Base-by-base conservation (phyloP, 2,888 invertebrate genomes). In the Epinotia ramella region DNA sequence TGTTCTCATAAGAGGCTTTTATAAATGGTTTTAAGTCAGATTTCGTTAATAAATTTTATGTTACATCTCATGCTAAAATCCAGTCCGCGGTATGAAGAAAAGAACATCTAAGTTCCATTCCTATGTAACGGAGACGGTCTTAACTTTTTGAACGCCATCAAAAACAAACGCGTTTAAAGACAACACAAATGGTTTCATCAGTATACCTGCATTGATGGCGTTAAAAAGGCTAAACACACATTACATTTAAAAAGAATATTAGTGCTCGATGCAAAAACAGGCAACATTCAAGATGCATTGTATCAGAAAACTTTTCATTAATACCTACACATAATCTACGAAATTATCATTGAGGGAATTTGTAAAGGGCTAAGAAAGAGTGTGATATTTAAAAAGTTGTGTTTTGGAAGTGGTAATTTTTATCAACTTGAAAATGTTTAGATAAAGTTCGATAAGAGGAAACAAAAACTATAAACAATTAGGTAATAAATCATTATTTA, bases 221-320 rank as follows among this genome's bases (percentile, higher is more conserved):
- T 18, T 18, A 4, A n/a, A 44, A 12, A 67, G 6, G 11, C 18
- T 28, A 28, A 60, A 12, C 6, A n/a, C n/a, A n/a, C n/a, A n/a
- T n/a, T 53, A 7, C 20, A 16, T 24, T 24, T 3, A 65, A 24
- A 46, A 40, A 40, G 3, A 24, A 1, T 9, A 33, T 28, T 53
- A n/a, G 1, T 56, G 49, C 3, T 53, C 16, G 13, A 68, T 57
- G 68, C 59, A 59, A 24, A 66, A 33, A 62, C 70, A 70, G 62
- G 49, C 70, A 62, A n/a, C 60, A 62, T 18, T 24, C 62, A 18
- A 46, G 11, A 68, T 24, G 68, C 60, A 49, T 2, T 62, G 70
- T 49, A 6, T 53, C 62, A 70, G 70, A 70, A 70, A 70, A 70
- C 70, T 11, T 3, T 46, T 13, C 9, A 49, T 2, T 1, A 28